These are phyloP conservation scores for Fistularia commersonii DNA, from an alignment of 2,797 vertebrate genomes.

Conservation along the genomic window DNA sequence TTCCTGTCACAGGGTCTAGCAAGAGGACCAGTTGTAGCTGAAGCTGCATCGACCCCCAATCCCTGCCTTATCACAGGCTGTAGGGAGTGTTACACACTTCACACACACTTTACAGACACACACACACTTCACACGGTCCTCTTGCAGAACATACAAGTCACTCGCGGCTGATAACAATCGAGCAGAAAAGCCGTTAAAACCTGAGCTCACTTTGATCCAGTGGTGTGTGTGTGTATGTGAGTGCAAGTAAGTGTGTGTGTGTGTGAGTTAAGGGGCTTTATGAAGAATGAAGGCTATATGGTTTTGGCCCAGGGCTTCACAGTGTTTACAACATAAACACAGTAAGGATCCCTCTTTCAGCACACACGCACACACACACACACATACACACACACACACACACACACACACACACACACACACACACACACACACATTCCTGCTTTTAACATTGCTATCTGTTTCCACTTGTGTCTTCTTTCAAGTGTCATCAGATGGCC, in stretches of 20 bases:
- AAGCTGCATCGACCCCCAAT: conserved; percentile 29
- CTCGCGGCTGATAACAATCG: conserved; percentile 53
- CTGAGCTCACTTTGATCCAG: conserved; percentile 55
- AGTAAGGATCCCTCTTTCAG: conserved; percentile 11
- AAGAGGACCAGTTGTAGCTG: conserved; percentile 35
- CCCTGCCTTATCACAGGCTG: conserved; percentile 27
- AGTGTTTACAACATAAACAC: conserved; percentile 26
- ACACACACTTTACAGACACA: too few species aligned
- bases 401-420: too few species aligned
- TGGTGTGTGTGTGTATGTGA: conserved; percentile 7
- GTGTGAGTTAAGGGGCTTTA: conserved; percentile 34
- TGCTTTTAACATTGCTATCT: not conserved
- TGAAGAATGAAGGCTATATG: conserved; percentile 40
- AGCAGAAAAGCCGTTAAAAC: conserved; percentile 44
- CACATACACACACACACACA: too few species aligned
- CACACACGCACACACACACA: conserved; percentile 1
- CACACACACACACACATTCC: conserved; percentile 9
- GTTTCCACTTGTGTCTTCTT: conserved; percentile 1
- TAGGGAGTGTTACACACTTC: conserved; percentile 10
- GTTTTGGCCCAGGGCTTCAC: conserved; percentile 27
- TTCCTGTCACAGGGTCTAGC: too few species aligned
- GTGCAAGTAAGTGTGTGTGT: too few species aligned
- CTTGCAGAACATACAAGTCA: conserved; percentile 33
- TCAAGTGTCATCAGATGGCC: too few species aligned
- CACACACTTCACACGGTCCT: conserved; percentile 29